phyloP scores from a whole-genome alignment of 1,140 invertebrate genomes.

The Bombus picipes region DNA sequence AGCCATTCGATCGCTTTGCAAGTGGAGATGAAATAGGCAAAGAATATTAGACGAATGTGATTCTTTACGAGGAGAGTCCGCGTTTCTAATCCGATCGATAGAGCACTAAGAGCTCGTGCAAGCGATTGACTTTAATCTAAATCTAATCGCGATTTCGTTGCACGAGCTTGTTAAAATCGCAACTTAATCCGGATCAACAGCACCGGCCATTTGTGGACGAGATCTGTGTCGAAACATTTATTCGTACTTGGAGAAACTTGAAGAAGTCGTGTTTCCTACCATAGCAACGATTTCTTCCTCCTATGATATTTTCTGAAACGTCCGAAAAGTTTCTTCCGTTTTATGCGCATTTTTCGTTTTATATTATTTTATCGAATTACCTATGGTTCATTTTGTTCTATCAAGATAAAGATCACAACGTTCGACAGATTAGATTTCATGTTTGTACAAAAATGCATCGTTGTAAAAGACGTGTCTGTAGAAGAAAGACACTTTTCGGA shows the following conservation, averaged over 20 bases:
- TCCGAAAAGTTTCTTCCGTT: too few relatives aligned
- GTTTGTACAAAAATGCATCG: too few relatives aligned
- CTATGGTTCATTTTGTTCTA: too few relatives aligned
- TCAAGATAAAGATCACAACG: too few relatives aligned
- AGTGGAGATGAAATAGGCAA: too few relatives aligned
- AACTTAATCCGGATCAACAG: slow-evolving; percentile 73
- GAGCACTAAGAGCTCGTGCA: not conserved
- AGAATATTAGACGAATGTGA: not conserved
- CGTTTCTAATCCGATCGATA: slow-evolving; percentile 12
- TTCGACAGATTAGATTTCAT: too few relatives aligned
- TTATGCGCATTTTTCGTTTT: too few relatives aligned
- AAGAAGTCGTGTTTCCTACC: not conserved
- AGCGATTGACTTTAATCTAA: slow-evolving; percentile 70
- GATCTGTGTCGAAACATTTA: slow-evolving; percentile 17
- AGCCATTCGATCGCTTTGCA: not conserved
- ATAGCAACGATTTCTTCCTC: too few relatives aligned
- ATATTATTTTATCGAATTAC: too few relatives aligned
- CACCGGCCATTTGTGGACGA: slow-evolving; percentile 53
- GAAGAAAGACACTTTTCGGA: too few relatives aligned
- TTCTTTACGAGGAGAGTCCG: not conserved
- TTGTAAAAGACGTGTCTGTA: too few relatives aligned
- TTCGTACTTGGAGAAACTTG: not conserved
- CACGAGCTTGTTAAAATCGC: slow-evolving; percentile 68
- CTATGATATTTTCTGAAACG: not conserved
- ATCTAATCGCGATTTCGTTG: slow-evolving; percentile 67